A percentile compares a stretch with the other conserved stretches of the same genome.
phyloP scores from a whole-genome alignment of 2,113 vertebrate genomes.

The Ceuthmochares aereus region DNA sequence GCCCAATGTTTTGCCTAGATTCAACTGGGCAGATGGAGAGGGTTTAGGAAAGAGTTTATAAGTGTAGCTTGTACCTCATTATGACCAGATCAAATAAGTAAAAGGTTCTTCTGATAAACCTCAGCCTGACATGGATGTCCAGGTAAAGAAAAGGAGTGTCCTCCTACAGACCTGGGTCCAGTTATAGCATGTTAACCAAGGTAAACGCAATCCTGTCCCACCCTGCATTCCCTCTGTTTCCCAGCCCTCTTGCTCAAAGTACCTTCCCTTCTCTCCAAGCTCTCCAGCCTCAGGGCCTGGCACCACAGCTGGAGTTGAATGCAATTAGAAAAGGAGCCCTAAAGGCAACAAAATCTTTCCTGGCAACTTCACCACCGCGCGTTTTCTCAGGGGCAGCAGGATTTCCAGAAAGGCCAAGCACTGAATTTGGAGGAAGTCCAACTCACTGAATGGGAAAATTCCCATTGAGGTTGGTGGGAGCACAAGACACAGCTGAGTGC shows the following conservation, averaged over 20 bases:
- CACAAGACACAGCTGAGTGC: neutral
- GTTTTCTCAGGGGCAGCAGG: neutral
- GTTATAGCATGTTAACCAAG: rapidly evolving
- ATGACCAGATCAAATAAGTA: neutral
- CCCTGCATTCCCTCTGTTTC: neutral
- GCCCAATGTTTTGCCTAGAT: neutral
- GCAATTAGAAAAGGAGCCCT: neutral
- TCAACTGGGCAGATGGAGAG: neutral
- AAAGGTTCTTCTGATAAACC: neutral
- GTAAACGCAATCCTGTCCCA: neutral
- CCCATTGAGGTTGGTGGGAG: neutral
- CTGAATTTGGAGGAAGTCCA: neutral
- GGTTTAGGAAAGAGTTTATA: neutral
- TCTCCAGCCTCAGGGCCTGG: neutral
- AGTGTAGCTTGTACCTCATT: neutral
- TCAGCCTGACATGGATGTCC: neutral
- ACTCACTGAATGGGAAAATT: neutral
- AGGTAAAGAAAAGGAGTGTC: neutral
- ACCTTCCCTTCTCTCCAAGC: neutral
- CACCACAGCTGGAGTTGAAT: neutral
- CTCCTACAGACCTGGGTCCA: too few species aligned
- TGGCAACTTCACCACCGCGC: rapidly evolving
- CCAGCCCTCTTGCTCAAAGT: neutral
- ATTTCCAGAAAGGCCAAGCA: neutral
- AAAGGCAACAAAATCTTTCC: neutral